phyloP scores from a whole-genome alignment of 2,888 invertebrate species.

The Epinotia demarniana region DNA sequence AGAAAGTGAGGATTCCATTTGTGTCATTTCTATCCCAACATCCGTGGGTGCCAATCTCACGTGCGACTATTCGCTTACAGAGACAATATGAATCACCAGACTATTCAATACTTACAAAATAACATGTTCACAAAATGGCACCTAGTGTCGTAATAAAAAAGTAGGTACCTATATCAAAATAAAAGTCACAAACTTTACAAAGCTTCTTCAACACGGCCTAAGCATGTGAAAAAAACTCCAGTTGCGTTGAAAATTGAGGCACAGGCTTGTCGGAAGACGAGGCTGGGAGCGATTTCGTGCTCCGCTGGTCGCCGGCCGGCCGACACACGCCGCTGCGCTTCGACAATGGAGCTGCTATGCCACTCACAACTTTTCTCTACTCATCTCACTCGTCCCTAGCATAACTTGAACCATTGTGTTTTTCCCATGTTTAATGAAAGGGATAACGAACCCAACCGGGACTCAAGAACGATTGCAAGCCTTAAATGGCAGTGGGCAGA shows the following conservation, averaged over 20 bases:
- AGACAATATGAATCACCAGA: too few species aligned
- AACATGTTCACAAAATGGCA: too few species aligned
- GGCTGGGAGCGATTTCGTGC: slow-evolving; percentile 79
- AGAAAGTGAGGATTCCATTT: too few species aligned
- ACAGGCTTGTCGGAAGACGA: slow-evolving; percentile 49
- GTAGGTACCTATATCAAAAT: background rate
- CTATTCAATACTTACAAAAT: too few species aligned
- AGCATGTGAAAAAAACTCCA: slow-evolving; percentile 18
- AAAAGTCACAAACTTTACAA: slow-evolving; percentile 2
- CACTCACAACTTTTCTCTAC: background rate
- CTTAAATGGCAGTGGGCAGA: background rate
- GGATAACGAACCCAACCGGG: too few species aligned
- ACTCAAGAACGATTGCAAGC: background rate
- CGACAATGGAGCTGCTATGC: slow-evolving; percentile 70
- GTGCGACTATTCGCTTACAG: too few species aligned
- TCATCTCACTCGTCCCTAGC: background rate
- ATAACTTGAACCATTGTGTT: background rate
- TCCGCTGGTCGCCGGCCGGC: slow-evolving; percentile 70
- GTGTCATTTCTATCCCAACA: too few species aligned
- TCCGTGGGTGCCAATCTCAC: too few species aligned
- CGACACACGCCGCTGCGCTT: slow-evolving; percentile 76
- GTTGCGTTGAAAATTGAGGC: slow-evolving; percentile 49
- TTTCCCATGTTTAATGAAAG: background rate
- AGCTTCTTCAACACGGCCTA: background rate
- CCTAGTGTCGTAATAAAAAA: too few species aligned